Base-by-base conservation (phyloP, 2,113 vertebrate species). In the Pseudorectes ferrugineus region DNA sequence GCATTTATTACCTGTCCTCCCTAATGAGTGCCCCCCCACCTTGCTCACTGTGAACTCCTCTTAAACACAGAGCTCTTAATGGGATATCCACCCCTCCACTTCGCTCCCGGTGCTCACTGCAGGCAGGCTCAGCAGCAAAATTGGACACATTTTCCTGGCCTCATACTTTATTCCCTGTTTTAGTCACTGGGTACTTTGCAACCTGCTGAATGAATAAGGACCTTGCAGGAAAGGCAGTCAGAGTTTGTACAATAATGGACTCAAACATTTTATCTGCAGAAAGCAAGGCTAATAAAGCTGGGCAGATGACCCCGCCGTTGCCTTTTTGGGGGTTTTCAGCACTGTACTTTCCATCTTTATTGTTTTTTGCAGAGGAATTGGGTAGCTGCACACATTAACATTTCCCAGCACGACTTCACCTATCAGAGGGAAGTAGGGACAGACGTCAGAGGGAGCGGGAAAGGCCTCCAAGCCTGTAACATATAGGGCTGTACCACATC, bases 361-460 rank as follows among this genome's bases (percentile, higher is more conserved):
- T 57, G 36, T 25, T 85, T 68, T 92, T 63, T 85, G 38, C 85
- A 40, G 51, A 78, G 63, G 38, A 42, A 14, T 85, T 92, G 83
- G 52, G 52, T 31, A 68, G 85, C 90, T 92, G 85, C n/a, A 59
- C 73, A 38, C 48, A 83, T 94, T 90, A 93, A 59, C 59, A 65
- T 88, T 94, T 86, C 93, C 79, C 85, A 90, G 82, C 88, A 89
- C 3, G 28, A 90, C 40, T 77, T 94, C 85, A 63, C 63, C 85
- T 95, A 46, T 93, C 81, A 73, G 9, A 90, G 73, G 72, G 33
- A 62, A 89, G 62, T 3, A 46, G 67, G 75, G 88, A 92, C 83
- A 92, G 88, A 93, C 40, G 33, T 96, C 93, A 96, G 54, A 18
- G n/a, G 92, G 95, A 95, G 70, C 2, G 26, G 83, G 58, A 91